Evolutionary conservation across 1,140 invertebrate genomes (phyloP).

Genomic region (Drosophila sproati): DNA sequence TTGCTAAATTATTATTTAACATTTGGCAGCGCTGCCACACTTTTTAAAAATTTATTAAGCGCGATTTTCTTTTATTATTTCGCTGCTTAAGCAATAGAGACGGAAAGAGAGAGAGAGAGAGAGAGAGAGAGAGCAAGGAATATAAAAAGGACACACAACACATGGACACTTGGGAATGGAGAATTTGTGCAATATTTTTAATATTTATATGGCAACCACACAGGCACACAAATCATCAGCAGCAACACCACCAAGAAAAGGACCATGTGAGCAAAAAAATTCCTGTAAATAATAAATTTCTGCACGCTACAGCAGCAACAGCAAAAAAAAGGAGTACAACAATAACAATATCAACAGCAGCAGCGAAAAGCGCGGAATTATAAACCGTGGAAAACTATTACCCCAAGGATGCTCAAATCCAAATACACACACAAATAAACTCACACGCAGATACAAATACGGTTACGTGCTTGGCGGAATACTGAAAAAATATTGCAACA

Average conservation of each 20-base stretch:
- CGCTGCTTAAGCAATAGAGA: constrained; percentile 42
- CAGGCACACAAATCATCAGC: constrained; percentile 78
- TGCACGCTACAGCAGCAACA: constrained; percentile 41
- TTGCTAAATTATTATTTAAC: constrained; percentile 71
- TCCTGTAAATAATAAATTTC: constrained; percentile 81
- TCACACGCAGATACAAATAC: constrained; percentile 51
- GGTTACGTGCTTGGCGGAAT: constrained; percentile 76
- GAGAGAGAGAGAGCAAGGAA: constrained; percentile 6
- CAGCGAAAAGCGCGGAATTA: constrained; percentile 73
- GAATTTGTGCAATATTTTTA: constrained; percentile 80
- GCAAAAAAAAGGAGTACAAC: neutral
- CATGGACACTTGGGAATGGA: constrained; percentile 49
- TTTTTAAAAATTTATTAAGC: constrained; percentile 81
- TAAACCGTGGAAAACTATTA: constrained; percentile 83
- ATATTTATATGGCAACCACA: constrained; percentile 80
- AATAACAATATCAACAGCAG: neutral
- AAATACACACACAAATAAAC: constrained; percentile 53
- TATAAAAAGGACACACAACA: constrained; percentile 25
- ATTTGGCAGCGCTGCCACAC: constrained; percentile 67
- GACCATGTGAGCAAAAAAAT: constrained; percentile 64
- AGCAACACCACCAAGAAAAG: constrained; percentile 61
- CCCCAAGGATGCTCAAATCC: constrained; percentile 81
- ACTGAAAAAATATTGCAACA: constrained; percentile 76
- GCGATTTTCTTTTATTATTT: constrained; percentile 58
- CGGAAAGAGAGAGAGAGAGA: neutral